phyloP scores from a whole-genome alignment of 1,140 invertebrate species.

The Cydia amplana region DNA sequence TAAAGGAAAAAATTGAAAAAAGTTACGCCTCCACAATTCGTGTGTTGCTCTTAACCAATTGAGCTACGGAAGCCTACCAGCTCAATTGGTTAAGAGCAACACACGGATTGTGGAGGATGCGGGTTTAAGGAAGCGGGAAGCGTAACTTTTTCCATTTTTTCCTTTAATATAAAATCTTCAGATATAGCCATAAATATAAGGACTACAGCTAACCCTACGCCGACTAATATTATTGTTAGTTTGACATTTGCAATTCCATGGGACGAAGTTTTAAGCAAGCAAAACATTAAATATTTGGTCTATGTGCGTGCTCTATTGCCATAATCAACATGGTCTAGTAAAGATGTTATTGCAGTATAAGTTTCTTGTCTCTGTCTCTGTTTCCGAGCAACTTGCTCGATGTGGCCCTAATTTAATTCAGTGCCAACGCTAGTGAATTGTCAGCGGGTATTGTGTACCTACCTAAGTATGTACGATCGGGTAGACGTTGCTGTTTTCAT shows the following conservation, averaged over 20 bases:
- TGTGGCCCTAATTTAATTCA: conserved; percentile 24
- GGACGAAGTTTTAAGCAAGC: not conserved
- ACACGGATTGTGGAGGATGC: too few species aligned
- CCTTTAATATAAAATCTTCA: too few species aligned
- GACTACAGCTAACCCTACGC: too few species aligned
- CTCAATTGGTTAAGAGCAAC: too few species aligned
- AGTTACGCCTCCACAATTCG: too few species aligned
- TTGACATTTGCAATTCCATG: conserved; percentile 9
- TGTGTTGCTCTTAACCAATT: too few species aligned
- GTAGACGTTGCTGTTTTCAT: not conserved
- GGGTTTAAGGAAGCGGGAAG: too few species aligned
- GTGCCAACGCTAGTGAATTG: conserved; percentile 28
- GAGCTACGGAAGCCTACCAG: too few species aligned
- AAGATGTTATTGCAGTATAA: conserved; percentile 30
- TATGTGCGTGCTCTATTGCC: conserved; percentile 8
- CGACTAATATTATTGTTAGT: conserved; percentile 5
- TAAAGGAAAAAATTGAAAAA: too few species aligned
- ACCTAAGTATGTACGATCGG: too few species aligned
- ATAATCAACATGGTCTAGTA: conserved; percentile 10
- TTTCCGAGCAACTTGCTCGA: conserved; percentile 31
- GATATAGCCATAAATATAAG: too few species aligned
- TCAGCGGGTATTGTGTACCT: conserved; percentile 16
- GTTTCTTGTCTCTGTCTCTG: conserved; percentile 13
- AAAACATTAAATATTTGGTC: not conserved
- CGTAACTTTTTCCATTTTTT: too few species aligned